Evolutionary conservation across 2,797 vertebrate species (phyloP).

Genomic region (Emydoidea blandingii): DNA sequence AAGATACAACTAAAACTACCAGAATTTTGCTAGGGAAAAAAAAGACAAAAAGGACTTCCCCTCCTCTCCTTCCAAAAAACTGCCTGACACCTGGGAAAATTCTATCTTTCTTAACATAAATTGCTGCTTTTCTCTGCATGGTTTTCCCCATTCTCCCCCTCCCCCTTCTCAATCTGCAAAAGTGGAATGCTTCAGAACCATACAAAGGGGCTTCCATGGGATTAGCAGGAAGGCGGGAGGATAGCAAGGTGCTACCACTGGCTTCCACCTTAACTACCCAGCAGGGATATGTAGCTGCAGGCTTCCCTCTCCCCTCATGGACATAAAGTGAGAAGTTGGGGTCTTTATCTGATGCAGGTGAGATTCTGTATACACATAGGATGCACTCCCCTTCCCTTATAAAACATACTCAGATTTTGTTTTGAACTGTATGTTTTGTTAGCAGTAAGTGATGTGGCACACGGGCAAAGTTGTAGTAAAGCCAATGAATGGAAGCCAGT

Average conservation of each 20-base stretch:
- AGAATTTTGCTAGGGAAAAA: slow-evolving; percentile 25
- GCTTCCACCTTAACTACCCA: not conserved
- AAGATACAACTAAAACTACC: not conserved
- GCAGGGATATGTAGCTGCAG: not conserved
- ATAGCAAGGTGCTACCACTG: not conserved
- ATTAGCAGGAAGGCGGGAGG: slow-evolving; percentile 11
- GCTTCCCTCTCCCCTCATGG: not conserved
- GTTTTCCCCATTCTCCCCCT: not conserved
- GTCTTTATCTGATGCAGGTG: slow-evolving; percentile 3
- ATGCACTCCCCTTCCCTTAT: not conserved
- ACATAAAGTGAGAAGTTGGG: not conserved
- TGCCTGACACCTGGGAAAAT: not conserved
- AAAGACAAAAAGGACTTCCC: not conserved
- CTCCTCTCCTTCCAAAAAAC: not conserved
- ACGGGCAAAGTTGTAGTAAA: not conserved
- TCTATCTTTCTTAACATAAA: not conserved
- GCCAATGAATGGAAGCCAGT: slow-evolving; percentile 11
- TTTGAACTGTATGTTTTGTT: not conserved
- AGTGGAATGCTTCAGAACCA: not conserved
- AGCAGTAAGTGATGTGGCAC: not conserved
- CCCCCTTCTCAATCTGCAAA: slow-evolving; percentile 15
- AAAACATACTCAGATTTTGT: not conserved
- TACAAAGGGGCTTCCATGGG: slow-evolving; percentile 18
- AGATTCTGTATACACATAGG: not conserved
- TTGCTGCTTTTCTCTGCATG: slow-evolving; percentile 29